Conservation (phyloP, 1,140 invertebrate genomes). For the Hestina assimilis region DNA sequence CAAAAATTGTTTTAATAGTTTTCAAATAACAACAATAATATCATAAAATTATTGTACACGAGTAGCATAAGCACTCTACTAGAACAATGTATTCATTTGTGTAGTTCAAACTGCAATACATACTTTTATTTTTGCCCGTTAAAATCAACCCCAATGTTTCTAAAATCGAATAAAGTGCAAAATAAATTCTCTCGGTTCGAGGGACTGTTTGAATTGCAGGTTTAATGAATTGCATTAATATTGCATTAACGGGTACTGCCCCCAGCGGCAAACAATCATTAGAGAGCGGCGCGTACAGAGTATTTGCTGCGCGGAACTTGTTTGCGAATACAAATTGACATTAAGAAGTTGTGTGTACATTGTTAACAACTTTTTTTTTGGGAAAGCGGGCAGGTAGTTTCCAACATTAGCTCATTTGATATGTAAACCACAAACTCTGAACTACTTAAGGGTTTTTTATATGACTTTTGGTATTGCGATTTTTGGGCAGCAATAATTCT, state of each 20-base stretch:
- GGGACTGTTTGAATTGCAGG: slow-evolving; percentile 70
- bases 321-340: slow-evolving; percentile 75
- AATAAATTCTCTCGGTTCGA: slow-evolving; percentile 34
- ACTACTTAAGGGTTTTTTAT: not conserved
- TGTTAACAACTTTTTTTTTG: slow-evolving; percentile 15
- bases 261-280: slow-evolving; percentile 72
- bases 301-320: slow-evolving; percentile 66
- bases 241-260: slow-evolving; percentile 73
- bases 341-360: slow-evolving; percentile 37
- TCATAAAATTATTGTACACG: no score
- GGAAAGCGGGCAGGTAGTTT: slow-evolving; percentile 2
- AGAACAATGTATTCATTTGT: not conserved
- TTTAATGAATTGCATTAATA: slow-evolving; percentile 80
- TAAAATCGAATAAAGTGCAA: slow-evolving; percentile 33
- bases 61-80: no score
- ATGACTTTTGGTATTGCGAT: no score
- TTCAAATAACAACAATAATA: no score
- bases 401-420: not conserved
- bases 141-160: slow-evolving; percentile 18
- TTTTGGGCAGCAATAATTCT: no score
- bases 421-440: not conserved
- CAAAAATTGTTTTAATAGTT: not conserved
- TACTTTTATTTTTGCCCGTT: not conserved
- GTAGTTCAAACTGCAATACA: no score
- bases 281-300: slow-evolving; percentile 37